Percentiles rank a stretch among this genome's conserved stretches.
These are phyloP conservation scores for Octomys mimax DNA, from an alignment of 2,797 vertebrate genomes.

Conservation along the genomic window DNA sequence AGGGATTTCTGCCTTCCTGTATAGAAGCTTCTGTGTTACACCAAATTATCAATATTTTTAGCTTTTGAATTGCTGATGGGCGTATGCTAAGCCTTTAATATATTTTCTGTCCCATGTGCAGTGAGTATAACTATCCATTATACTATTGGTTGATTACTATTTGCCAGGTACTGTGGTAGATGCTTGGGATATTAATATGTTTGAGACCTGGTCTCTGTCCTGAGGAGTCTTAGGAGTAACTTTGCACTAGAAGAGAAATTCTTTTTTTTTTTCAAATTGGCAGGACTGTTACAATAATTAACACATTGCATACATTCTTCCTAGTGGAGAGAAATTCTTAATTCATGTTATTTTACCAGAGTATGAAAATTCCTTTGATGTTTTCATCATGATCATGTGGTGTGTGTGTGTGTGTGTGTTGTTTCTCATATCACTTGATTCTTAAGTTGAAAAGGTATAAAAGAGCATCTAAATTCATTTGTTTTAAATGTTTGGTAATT, in stretches of 20 bases:
- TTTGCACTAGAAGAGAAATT: constrained; percentile 10
- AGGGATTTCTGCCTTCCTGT: neutral
- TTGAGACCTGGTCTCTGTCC: neutral
- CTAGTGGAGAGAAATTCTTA: neutral
- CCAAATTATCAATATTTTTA: neutral
- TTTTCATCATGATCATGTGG: neutral
- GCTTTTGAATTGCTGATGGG: constrained; percentile 14
- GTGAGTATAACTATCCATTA: neutral
- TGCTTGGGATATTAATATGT: neutral
- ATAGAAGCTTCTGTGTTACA: neutral
- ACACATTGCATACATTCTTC: no score
- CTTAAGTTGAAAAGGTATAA: constrained; percentile 19
- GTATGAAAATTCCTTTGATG: neutral
- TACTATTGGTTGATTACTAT: neutral
- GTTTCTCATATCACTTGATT: constrained; percentile 15
- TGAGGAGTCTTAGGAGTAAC: constrained; percentile 5
- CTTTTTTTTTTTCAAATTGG: neutral
- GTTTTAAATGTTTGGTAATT: constrained; percentile 6
- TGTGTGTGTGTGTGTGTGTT: neutral
- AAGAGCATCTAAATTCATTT: neutral
- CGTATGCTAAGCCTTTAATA: neutral
- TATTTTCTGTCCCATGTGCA: neutral
- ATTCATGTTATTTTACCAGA: neutral
- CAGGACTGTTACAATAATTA: no score
- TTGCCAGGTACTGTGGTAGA: neutral